Evolutionary conservation across 2,888 invertebrate species (phyloP).

Genomic region (Andrena dorsata): DNA sequence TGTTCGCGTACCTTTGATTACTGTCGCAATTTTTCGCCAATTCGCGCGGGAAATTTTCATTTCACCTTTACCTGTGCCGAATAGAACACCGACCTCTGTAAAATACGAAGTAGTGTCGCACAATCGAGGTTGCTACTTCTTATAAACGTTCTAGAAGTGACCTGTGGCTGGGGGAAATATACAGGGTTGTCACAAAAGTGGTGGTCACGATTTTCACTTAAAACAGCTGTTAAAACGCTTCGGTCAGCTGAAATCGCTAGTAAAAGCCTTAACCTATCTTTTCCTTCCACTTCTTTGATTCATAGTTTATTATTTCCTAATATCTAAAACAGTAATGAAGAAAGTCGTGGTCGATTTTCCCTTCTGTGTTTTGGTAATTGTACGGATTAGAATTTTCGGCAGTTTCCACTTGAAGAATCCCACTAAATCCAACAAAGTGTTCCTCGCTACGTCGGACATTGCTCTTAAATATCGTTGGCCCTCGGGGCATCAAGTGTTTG

Average conservation of each 20-base stretch:
- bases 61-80: not conserved
- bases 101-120: not conserved
- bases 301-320: no score
- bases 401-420: not conserved
- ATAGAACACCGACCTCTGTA: not conserved
- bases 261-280: no score
- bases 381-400: not conserved
- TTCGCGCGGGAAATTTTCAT: not conserved
- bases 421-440: not conserved
- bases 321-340: no score
- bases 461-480: conserved; percentile 1
- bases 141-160: not conserved
- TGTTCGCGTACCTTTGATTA: conserved; percentile 24
- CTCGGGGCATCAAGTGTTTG: conserved; percentile 9
- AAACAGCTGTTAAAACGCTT: no score
- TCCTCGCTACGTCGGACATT: not conserved
- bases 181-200: not conserved
- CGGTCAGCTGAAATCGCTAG: not conserved
- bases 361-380: not conserved
- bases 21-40: not conserved
- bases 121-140: not conserved
- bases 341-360: no score
- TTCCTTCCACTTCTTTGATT: no score
- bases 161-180: not conserved
- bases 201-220: not conserved